Conservation (phyloP, 2,113 vertebrate species). For the Ammospiza caudacuta region DNA sequence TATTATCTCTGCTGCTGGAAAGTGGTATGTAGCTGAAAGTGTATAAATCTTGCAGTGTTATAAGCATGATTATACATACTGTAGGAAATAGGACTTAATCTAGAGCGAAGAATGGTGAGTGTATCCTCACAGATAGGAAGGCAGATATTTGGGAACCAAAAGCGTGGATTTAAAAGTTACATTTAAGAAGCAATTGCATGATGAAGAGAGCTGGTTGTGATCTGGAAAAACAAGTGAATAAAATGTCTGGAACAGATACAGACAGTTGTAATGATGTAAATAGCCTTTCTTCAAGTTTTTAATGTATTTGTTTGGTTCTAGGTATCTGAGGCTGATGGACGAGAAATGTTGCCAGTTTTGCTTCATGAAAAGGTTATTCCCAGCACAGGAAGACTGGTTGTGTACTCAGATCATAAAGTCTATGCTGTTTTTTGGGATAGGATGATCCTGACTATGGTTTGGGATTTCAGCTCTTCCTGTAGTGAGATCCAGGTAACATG, state of each 20-base stretch:
- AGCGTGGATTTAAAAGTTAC: not conserved
- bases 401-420: slow-evolving; percentile 77
- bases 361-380: slow-evolving; percentile 67
- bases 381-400: slow-evolving; percentile 62
- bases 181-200: not conserved
- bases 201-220: not conserved
- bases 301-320: slow-evolving; percentile 45
- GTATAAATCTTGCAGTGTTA: not conserved
- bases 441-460: slow-evolving; percentile 66
- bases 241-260: not conserved
- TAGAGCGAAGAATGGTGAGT: not conserved
- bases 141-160: not conserved
- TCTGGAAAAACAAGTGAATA: not conserved
- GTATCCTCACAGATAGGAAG: not conserved
- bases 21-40: slow-evolving; percentile 66
- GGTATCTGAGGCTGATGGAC: slow-evolving; percentile 48
- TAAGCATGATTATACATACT: not conserved
- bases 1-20: slow-evolving; percentile 77
- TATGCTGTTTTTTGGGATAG: slow-evolving; percentile 73
- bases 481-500: slow-evolving; percentile 57
- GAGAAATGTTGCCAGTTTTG: slow-evolving; percentile 56
- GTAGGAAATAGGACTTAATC: not conserved
- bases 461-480: slow-evolving; percentile 65
- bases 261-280: not conserved
- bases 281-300: not conserved